Conservation (phyloP, 1,140 invertebrate species). For the Tenebrio molitor region DNA sequence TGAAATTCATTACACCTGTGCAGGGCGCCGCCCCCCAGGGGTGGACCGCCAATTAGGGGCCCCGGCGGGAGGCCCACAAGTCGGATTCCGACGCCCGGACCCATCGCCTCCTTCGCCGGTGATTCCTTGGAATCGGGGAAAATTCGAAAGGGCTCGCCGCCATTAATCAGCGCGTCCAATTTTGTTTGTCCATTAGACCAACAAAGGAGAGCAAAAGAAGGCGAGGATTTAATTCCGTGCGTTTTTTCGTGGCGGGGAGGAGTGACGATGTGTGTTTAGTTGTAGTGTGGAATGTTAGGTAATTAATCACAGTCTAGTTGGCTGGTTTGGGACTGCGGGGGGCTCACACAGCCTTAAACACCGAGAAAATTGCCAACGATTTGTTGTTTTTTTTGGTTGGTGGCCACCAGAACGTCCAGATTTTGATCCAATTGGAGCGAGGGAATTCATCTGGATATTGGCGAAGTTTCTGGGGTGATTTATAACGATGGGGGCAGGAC, state of each 20-base stretch:
- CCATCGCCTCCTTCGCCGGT: not conserved
- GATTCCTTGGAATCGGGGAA: slow-evolving; percentile 31
- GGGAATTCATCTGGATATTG: too few relatives aligned
- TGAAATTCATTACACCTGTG: slow-evolving; percentile 58
- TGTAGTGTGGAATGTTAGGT: slow-evolving; percentile 47
- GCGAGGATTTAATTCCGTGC: slow-evolving; percentile 17
- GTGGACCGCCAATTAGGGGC: slow-evolving; percentile 52
- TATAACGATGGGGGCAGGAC: too few relatives aligned
- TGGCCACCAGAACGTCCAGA: slow-evolving; percentile 13
- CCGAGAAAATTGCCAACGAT: slow-evolving; percentile 38
- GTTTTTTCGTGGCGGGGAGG: slow-evolving; percentile 42
- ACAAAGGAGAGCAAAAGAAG: slow-evolving; percentile 2
- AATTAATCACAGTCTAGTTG: slow-evolving; percentile 48
- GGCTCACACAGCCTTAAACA: slow-evolving; percentile 34
- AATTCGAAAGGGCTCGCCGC: slow-evolving; percentile 2
- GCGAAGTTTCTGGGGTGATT: too few relatives aligned
- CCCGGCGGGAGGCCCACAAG: slow-evolving; percentile 45
- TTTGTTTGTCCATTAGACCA: slow-evolving; percentile 5
- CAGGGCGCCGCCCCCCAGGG: slow-evolving; percentile 54
- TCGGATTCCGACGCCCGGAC: slow-evolving; percentile 31
- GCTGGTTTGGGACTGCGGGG: slow-evolving; percentile 30
- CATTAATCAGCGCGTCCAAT: slow-evolving; percentile 25
- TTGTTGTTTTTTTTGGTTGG: slow-evolving; percentile 29
- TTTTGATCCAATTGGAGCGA: slow-evolving; percentile 25
- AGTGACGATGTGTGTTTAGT: slow-evolving; percentile 55